Evolutionary conservation across 2,797 vertebrate genomes (phyloP), one percentile per base, ranked within the genome.

Genomic region (Tinamus major): DNA sequence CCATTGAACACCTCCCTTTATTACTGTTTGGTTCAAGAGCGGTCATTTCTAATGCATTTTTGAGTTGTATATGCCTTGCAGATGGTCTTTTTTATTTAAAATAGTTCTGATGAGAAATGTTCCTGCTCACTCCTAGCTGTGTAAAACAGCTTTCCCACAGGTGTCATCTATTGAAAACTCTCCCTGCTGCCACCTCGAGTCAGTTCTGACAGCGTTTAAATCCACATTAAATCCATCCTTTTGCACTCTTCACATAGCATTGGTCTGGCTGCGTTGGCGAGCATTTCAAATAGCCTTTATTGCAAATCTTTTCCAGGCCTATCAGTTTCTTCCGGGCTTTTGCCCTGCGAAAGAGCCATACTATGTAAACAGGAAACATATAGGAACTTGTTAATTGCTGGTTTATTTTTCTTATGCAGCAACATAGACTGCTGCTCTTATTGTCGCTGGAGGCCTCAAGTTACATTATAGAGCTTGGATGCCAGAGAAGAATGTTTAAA

Each of bases 301-400:
- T 68, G 61, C 67, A 91, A 94, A 77, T 17, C 48, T 94, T 93
- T 95, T 95, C 85, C 79, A 95, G 91, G 67, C 67, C 82, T 89
- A 91, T 93, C 74, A 61, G 42, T 89, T 96, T 93, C 82, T 91
- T 94, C 82, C 1, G 5, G 92, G 67, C 63, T 88, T 92, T 92
- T 92, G 67, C 74, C 72, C 59, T 74, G 55, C 3, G 0, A 93
- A 89, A 89, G 59, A 39, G 74, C 51, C 65, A 41, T 86, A 91
- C 77, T 94, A 90, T 84, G 64, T 91, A 95, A 95, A 94, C 93
- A 96, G 96, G 95, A 96, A 96, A 92, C 87, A 84, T 92, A 92
- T 46, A 94, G 93, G 79, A 94, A 96, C 95, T 94, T 96, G 91
- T 91, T 95, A 96, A 95, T 93, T 93, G 87, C 72, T 67, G 79